Evolutionary conservation across 2,888 invertebrate species (phyloP), one percentile per base, ranked within the genome.

Genomic region (Elysia crispata): DNA sequence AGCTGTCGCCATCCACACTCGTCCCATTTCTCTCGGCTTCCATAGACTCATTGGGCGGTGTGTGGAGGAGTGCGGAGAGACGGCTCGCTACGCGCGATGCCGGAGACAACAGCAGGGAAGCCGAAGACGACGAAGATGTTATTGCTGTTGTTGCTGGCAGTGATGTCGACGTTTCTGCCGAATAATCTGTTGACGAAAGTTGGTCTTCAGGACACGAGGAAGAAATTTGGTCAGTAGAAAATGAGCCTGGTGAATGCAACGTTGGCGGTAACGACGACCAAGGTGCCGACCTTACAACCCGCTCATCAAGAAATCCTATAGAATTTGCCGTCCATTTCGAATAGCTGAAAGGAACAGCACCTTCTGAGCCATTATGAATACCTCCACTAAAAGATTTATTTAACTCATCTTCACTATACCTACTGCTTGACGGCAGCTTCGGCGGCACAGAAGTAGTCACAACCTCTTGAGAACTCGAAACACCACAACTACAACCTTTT

Each of bases 1-100:
- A 1, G 28, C 20, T 33, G 60, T 80, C 80, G 3, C 70, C 80
- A 33, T 80, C 80, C 11, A 79, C 79, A 28, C 79, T 79, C 18
- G 50, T 79, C 1, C 79, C 79, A 23, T 60, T 23, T n/a, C 79
- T 25, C 8, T 69, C 72, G 0, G 49, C 49, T 23, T 74, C 79
- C 79, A 79, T 79, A 8, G 74, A 74, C 25, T 79, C 79, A 74
- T 79, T 79, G 23, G 79, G 79, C 1, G 79, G 79, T n/a, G 79
- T 66, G 33, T 79, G 79, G 1, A 79, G 67, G 23, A 79, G 50
- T 8, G 79, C 13, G 1, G 74, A 57, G 25, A 79, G 74, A n/a
- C 62, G 60, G 33, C 74, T 74, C 5, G 74, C 74, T 3, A 74
- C 79, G 5, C 67, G 23, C 0, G 74, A 50, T 5, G 79, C 79